phyloP scores from a whole-genome alignment of 2,888 invertebrate genomes.

The Bellardia bayeri region DNA sequence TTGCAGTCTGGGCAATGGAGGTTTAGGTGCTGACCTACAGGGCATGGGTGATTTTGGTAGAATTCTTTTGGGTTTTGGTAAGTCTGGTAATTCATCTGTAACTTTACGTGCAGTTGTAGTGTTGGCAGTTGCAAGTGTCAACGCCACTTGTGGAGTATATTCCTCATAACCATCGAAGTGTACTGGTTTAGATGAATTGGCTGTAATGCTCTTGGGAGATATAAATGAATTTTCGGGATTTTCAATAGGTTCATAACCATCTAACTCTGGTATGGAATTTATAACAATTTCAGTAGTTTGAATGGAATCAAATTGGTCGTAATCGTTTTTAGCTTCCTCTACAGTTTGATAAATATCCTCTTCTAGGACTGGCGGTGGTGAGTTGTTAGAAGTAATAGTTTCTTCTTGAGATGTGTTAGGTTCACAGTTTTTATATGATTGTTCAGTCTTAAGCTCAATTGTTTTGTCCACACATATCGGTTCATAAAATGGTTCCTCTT shows the following conservation, averaged over 20 bases:
- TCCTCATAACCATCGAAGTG: slow-evolving; percentile 82
- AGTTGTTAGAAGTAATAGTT: neutral
- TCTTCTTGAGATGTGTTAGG: slow-evolving; percentile 20
- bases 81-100: slow-evolving; percentile 80
- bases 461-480: slow-evolving; percentile 75
- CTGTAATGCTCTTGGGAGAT: neutral
- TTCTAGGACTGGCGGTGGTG: slow-evolving; percentile 10
- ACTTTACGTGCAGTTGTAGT: slow-evolving; percentile 79
- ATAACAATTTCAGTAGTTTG: neutral
- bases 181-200: neutral
- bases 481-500: slow-evolving; percentile 77
- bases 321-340: slow-evolving; percentile 77
- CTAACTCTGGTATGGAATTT: slow-evolving; percentile 32
- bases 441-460: slow-evolving; percentile 78
- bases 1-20: slow-evolving; percentile 67
- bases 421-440: neutral
- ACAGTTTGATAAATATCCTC: slow-evolving; percentile 83
- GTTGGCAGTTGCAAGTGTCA: slow-evolving; percentile 44
- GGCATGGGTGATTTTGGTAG: slow-evolving; percentile 77
- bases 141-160: slow-evolving; percentile 77
- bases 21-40: slow-evolving; percentile 76
- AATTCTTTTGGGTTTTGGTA: slow-evolving; percentile 82
- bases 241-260: slow-evolving; percentile 59
- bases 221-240: slow-evolving; percentile 25
- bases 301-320: neutral